A percentile compares a stretch with the other conserved stretches of the same genome.
These are phyloP conservation scores for Melangyna quadrimaculata DNA, from an alignment of 2,888 invertebrate genomes.

Conservation along the genomic window DNA sequence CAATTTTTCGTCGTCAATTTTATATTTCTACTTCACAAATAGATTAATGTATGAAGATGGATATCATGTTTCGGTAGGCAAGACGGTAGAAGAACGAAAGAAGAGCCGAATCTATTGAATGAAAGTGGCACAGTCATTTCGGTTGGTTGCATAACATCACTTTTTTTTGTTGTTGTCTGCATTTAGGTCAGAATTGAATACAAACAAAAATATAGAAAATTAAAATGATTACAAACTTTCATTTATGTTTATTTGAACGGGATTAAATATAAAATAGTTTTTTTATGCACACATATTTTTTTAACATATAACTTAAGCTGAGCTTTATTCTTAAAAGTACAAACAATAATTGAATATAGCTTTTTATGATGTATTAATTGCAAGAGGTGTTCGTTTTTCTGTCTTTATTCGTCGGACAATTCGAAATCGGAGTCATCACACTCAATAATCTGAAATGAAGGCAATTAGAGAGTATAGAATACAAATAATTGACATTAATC, in stretches of 20 bases:
- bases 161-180: neutral
- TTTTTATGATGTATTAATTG: constrained; percentile 8
- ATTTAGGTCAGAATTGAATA: constrained; percentile 24
- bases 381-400: neutral
- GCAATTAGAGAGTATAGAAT: neutral
- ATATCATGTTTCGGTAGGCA: constrained; percentile 4
- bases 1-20: constrained; percentile 55
- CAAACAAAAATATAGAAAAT: neutral
- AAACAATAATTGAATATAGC: constrained; percentile 7
- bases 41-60: constrained; percentile 51
- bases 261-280: constrained; percentile 19
- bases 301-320: neutral
- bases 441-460: constrained; percentile 78
- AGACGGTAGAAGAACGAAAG: neutral
- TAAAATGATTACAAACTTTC: constrained; percentile 27
- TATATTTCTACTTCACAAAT: constrained; percentile 46
- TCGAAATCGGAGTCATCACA: constrained; percentile 79
- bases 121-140: constrained; percentile 52
- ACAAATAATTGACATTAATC: neutral
- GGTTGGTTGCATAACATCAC: constrained; percentile 52
- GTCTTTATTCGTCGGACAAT: constrained; percentile 75
- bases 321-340: constrained; percentile 6
- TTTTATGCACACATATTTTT: neutral
- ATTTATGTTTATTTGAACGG: constrained; percentile 20
- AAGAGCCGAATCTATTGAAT: constrained; percentile 46